A percentile compares a stretch with the other conserved stretches of the same genome.
phyloP scores from a whole-genome alignment of 1,140 invertebrate genomes.

The Ylistrum balloti region DNA sequence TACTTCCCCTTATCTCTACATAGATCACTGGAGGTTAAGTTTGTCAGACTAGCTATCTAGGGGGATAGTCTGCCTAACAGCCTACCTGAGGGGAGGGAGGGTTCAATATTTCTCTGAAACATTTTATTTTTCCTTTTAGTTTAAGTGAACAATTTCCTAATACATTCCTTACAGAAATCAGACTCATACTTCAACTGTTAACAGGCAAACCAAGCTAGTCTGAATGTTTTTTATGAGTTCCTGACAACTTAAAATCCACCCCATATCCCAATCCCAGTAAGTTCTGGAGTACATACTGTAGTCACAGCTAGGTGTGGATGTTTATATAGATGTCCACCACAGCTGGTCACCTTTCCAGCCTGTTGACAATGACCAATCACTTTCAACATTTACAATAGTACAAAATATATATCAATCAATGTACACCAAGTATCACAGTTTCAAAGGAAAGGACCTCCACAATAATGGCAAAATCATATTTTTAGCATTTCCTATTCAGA shows the following conservation, averaged over 20 bases:
- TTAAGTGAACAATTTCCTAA: constrained; percentile 29
- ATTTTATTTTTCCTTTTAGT: neutral
- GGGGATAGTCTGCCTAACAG: constrained; percentile 11
- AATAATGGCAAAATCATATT: neutral
- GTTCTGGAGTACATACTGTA: neutral
- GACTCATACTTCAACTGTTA: neutral
- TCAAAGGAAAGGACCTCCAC: constrained; percentile 2
- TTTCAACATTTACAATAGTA: neutral
- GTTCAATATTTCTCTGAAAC: constrained; percentile 6
- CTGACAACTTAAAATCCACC: constrained; percentile 38
- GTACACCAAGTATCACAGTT: constrained; percentile 1
- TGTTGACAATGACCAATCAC: constrained; percentile 8
- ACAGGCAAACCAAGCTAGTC: constrained; percentile 31
- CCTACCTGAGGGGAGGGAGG: constrained; percentile 20
- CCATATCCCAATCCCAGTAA: neutral
- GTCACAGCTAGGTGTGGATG: neutral
- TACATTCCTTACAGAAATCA: neutral
- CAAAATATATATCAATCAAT: neutral
- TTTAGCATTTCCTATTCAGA: too few species aligned
- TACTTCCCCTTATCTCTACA: neutral
- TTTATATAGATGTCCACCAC: neutral
- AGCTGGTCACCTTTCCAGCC: neutral
- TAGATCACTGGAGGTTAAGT: neutral
- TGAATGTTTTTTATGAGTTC: constrained; percentile 29
- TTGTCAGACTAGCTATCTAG: neutral